These are phyloP conservation scores for Stigmatopora nigra DNA, from an alignment of 2,113 vertebrate species.

Conservation along the genomic window DNA sequence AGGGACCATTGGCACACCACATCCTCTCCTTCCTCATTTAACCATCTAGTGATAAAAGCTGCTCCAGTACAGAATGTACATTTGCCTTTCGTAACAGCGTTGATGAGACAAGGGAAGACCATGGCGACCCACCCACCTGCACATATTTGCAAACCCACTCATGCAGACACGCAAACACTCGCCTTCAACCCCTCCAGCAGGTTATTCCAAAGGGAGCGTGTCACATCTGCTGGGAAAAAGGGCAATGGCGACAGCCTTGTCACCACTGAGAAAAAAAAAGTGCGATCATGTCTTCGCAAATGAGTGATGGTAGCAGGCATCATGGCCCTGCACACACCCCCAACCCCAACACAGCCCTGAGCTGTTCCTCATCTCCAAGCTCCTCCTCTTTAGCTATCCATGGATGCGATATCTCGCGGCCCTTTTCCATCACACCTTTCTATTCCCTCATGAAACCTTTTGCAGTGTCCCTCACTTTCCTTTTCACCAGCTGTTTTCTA, in stretches of 20 bases:
- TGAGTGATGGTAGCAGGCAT: constrained; percentile 60
- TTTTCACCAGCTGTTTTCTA: background rate
- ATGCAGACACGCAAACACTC: background rate
- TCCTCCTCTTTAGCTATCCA: constrained; percentile 33
- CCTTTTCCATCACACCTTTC: constrained; percentile 2
- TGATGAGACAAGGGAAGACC: constrained; percentile 41
- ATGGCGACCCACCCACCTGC: constrained; percentile 19
- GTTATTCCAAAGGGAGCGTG: constrained; percentile 58
- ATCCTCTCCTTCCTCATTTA: constrained; percentile 43
- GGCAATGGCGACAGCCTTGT: constrained; percentile 38
- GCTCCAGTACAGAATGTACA: constrained; percentile 8
- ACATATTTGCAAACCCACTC: background rate
- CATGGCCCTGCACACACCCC: constrained; percentile 39
- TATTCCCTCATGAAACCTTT: background rate
- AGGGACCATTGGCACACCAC: constrained; percentile 4
- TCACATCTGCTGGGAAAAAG: constrained; percentile 46
- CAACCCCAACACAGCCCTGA: constrained; percentile 43
- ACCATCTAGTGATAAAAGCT: constrained; percentile 26
- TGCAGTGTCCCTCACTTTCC: constrained; percentile 1
- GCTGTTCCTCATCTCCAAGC: constrained; percentile 42
- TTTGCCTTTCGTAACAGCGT: constrained; percentile 22
- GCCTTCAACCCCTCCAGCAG: constrained; percentile 25
- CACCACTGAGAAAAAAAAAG: constrained; percentile 30
- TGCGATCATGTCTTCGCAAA: constrained; percentile 40
- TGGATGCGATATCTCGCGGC: constrained; percentile 10